Evolutionary conservation across 1,140 invertebrate genomes (phyloP).

Genomic region (Bombus sibiricus): DNA sequence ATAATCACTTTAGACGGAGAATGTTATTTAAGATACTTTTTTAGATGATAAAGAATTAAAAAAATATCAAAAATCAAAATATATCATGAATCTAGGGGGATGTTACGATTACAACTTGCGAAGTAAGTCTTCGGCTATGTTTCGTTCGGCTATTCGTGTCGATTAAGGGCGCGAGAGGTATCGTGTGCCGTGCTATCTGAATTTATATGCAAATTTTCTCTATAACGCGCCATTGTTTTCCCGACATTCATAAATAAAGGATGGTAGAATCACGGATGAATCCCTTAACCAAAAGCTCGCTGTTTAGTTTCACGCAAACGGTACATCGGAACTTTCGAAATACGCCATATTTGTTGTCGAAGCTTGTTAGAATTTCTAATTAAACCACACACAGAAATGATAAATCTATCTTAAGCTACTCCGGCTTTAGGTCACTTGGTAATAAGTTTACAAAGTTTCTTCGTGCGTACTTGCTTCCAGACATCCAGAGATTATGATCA

Average conservation of each 20-base stretch:
- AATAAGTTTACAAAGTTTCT: conserved; percentile 62
- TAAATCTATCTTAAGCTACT: conserved; percentile 57
- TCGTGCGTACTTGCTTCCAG: conserved; percentile 29
- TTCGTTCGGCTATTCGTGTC: conserved; percentile 16
- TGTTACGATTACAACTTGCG: conserved; percentile 31
- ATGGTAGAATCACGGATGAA: conserved; percentile 29
- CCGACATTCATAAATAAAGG: conserved; percentile 50
- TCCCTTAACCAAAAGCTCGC: conserved; percentile 16
- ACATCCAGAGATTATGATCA: conserved; percentile 46
- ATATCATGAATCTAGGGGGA: conserved; percentile 9
- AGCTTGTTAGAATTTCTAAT: conserved; percentile 63
- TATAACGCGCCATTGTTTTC: conserved; percentile 35
- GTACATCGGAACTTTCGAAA: conserved; percentile 46
- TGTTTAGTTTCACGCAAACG: conserved; percentile 36
- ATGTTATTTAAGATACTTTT: background rate
- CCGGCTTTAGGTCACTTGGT: conserved; percentile 37
- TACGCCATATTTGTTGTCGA: conserved; percentile 38
- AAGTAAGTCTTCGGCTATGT: background rate
- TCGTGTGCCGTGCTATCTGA: background rate
- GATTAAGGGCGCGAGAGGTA: conserved; percentile 30
- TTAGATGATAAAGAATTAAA: conserved; percentile 39
- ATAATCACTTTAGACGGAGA: conserved; percentile 3
- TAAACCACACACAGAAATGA: conserved; percentile 60
- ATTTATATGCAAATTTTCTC: conserved; percentile 40
- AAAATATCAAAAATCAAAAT: background rate